A percentile compares a stretch with the other conserved stretches of the same genome.
Conservation (phyloP, 2,797 vertebrate genomes). For the Macrochelys suwanniensis region DNA sequence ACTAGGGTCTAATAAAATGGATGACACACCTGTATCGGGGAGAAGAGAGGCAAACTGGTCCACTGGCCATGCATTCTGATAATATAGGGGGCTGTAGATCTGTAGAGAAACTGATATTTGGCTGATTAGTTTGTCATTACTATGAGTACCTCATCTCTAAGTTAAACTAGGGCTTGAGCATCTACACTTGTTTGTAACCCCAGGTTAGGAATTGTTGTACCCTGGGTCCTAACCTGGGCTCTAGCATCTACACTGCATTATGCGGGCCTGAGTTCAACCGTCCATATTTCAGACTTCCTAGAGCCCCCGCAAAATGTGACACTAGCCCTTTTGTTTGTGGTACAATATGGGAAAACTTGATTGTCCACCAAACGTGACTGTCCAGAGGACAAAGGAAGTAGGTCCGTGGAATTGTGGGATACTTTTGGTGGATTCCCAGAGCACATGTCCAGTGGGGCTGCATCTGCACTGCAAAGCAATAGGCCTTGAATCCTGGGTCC, state of each 20-base stretch:
- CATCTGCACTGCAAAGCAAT: background rate
- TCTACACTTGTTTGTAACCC: background rate
- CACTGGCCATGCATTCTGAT: background rate
- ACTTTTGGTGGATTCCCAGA: background rate
- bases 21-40: background rate
- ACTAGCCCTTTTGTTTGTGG: background rate
- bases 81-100: background rate
- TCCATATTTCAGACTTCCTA: background rate
- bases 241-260: background rate
- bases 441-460: background rate
- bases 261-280: background rate
- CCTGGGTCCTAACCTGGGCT: background rate
- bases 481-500: background rate
- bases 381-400: background rate
- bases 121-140: conserved; percentile 5
- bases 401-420: background rate
- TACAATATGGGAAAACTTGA: background rate
- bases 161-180: background rate
- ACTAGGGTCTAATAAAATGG: conserved; percentile 22
- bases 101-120: background rate
- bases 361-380: background rate
- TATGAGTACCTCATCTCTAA: background rate
- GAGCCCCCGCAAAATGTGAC: background rate
- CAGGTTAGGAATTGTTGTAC: background rate
- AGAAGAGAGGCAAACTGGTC: background rate